Conservation (phyloP, 2,888 invertebrate genomes). For the Drosophila affinis region DNA sequence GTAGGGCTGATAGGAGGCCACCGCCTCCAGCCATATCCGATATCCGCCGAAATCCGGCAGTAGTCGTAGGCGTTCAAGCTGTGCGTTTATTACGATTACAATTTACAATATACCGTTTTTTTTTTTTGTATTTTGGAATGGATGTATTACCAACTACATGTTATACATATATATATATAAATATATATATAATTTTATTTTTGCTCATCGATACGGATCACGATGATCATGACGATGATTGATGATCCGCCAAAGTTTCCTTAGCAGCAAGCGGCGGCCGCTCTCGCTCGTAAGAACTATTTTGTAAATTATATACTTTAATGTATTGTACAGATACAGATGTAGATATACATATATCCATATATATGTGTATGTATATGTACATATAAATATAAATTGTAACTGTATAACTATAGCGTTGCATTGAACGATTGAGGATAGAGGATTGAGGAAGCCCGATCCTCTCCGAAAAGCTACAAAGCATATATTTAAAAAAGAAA, state of each 20-base stretch:
- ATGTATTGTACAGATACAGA: constrained; percentile 41
- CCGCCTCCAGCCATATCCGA: constrained; percentile 8
- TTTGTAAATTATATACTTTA: constrained; percentile 64
- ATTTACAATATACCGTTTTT: not conserved
- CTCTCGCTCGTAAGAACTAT: constrained; percentile 44
- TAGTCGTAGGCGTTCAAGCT: constrained; percentile 12
- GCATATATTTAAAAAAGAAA: constrained; percentile 32
- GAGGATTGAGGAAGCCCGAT: not conserved
- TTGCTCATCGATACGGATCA: constrained; percentile 40
- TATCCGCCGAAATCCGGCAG: not conserved
- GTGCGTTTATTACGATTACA: constrained; percentile 37
- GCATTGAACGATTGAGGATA: constrained; percentile 40
- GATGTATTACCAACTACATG: constrained; percentile 39
- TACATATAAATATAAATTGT: constrained; percentile 54
- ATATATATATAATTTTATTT: constrained; percentile 32
- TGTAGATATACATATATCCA: constrained; percentile 30
- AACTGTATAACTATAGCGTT: constrained; percentile 71
- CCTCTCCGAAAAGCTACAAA: not conserved
- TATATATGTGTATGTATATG: constrained; percentile 34
- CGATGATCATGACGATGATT: constrained; percentile 6
- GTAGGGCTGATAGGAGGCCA: constrained; percentile 1
- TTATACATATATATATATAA: constrained; percentile 44
- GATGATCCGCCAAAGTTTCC: constrained; percentile 47
- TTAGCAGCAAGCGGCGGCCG: constrained; percentile 46
- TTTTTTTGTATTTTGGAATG: constrained; percentile 14